Percentiles rank a stretch among this genome's conserved stretches.
These are phyloP conservation scores for Oryzias javanicus DNA, from an alignment of 2,113 vertebrate genomes.

Conservation along the genomic window DNA sequence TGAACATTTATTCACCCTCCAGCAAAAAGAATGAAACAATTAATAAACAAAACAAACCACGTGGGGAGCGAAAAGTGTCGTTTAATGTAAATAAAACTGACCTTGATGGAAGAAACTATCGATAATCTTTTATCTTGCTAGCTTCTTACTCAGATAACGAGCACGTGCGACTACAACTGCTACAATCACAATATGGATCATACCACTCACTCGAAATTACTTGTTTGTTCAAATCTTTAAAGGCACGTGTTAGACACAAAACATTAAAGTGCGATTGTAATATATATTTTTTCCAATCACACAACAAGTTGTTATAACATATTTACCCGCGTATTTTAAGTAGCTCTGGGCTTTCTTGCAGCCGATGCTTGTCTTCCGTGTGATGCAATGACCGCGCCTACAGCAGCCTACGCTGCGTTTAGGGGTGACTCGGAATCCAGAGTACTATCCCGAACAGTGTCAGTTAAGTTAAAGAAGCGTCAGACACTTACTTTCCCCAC, in stretches of 20 bases:
- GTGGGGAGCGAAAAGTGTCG: too few relatives aligned
- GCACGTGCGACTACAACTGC: conserved; percentile 14
- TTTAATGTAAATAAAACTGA: too few relatives aligned
- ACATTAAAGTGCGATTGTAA: too few relatives aligned
- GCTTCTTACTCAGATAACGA: not conserved
- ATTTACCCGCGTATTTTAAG: not conserved
- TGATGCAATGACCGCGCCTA: conserved; percentile 38
- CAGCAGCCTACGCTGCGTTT: conserved; percentile 18
- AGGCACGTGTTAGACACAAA: not conserved
- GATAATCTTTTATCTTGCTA: not conserved
- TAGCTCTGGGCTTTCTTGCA: not conserved
- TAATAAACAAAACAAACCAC: too few relatives aligned
- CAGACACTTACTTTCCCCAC: too few relatives aligned
- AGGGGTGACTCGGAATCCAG: not conserved
- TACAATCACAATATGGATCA: rapidly evolving
- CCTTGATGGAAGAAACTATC: not conserved
- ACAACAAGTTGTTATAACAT: not conserved
- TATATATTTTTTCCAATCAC: too few relatives aligned
- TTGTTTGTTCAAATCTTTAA: not conserved
- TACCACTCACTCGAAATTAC: not conserved
- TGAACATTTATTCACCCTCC: too few relatives aligned
- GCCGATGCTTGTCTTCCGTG: conserved; percentile 22
- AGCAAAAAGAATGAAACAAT: too few relatives aligned
- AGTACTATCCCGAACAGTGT: too few relatives aligned
- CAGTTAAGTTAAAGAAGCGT: too few relatives aligned